A percentile compares a stretch with the other conserved stretches of the same genome.
Evolutionary conservation across 2,113 vertebrate genomes (phyloP).

Genomic region (Stigmatopora nigra): DNA sequence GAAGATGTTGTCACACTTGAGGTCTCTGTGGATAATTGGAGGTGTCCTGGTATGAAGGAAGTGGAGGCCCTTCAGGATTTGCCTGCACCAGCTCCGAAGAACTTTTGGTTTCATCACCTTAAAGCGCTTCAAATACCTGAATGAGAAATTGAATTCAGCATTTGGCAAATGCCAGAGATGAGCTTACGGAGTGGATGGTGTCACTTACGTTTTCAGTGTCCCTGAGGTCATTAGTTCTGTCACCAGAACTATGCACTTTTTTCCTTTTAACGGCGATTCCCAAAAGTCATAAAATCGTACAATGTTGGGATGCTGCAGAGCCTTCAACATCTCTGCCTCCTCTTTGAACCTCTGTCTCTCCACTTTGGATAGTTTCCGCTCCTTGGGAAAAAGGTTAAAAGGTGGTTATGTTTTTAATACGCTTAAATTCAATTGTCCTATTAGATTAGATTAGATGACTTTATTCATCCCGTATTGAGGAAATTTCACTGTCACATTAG

Average conservation of each 20-base stretch:
- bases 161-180: background rate
- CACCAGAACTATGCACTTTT: conserved; percentile 91
- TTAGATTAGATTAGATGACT: background rate
- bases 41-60: conserved; percentile 94
- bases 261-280: conserved; percentile 91
- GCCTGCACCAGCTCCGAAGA: conserved; percentile 93
- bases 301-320: conserved; percentile 94
- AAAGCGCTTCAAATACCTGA: conserved; percentile 93
- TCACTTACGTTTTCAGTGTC: conserved; percentile 92
- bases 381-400: conserved; percentile 61
- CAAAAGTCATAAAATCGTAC: conserved; percentile 98
- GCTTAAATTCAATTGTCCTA: background rate
- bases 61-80: conserved; percentile 93
- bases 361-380: conserved; percentile 89
- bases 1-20: conserved; percentile 99
- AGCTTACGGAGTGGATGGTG: background rate
- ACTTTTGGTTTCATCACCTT: conserved; percentile 99
- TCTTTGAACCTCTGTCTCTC: conserved; percentile 96
- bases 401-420: background rate
- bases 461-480: too few relatives aligned
- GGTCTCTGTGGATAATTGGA: conserved; percentile 96
- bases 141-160: background rate
- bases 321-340: conserved; percentile 96
- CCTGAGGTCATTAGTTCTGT: conserved; percentile 98
- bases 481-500: too few relatives aligned